Conservation (phyloP, 2,113 vertebrate genomes). For the Cariama cristata region DNA sequence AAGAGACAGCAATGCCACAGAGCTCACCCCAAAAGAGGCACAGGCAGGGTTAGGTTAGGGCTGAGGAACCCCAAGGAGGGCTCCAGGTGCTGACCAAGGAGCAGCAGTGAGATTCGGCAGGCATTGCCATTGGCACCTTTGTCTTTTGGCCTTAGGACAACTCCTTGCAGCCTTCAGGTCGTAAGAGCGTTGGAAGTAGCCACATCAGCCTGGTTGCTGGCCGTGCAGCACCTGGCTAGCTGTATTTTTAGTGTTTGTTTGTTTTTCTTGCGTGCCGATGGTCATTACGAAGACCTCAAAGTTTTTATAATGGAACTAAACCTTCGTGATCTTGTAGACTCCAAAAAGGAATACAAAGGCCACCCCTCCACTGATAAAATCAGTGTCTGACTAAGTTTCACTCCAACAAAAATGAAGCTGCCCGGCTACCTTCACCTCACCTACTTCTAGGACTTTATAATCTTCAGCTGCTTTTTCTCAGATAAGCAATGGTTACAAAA, state of each 20-base stretch:
- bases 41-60: background rate
- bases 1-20: background rate
- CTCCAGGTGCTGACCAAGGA: background rate
- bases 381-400: background rate
- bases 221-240: background rate
- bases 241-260: background rate
- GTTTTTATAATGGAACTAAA: no score
- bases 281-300: background rate
- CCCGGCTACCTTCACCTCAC: background rate
- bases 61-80: background rate
- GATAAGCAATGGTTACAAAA: slow-evolving; percentile 9
- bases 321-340: background rate
- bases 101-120: background rate
- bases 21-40: background rate
- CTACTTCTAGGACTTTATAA: background rate
- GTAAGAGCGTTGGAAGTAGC: background rate
- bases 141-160: background rate
- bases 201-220: background rate
- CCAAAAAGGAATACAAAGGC: background rate
- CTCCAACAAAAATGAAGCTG: background rate
- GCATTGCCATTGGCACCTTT: background rate
- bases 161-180: background rate
- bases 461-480: slow-evolving; percentile 43
- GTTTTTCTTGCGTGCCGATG: background rate
- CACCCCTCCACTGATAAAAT: background rate